These are phyloP conservation scores for Petrolisthes cinctipes DNA, from an alignment of 2,888 invertebrate genomes.

Conservation along the genomic window DNA sequence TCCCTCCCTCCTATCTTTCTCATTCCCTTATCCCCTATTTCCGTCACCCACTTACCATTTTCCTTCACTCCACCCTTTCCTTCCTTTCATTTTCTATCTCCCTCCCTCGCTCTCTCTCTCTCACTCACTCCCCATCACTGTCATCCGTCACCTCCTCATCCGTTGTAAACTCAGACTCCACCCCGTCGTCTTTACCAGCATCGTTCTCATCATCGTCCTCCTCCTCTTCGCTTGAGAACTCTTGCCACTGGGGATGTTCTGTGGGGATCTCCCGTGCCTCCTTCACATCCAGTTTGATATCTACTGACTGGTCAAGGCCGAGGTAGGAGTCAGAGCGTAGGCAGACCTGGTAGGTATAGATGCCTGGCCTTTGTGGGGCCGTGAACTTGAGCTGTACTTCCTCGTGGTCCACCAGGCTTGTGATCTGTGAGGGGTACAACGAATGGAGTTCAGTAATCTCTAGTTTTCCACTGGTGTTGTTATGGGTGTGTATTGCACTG, in stretches of 20 bases:
- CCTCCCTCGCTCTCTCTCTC: conserved; percentile 12
- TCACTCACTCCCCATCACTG: conserved; percentile 52
- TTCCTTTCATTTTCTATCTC: not conserved
- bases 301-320: conserved; percentile 94
- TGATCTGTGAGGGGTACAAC: conserved; percentile 73
- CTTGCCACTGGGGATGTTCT: conserved; percentile 98
- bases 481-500: too few species aligned
- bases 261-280: conserved; percentile 92
- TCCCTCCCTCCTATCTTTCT: not conserved
- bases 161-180: conserved; percentile 78
- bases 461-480: too few species aligned
- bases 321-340: conserved; percentile 96
- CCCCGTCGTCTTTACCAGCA: conserved; percentile 72
- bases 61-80: not conserved
- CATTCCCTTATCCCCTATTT: not conserved
- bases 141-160: conserved; percentile 74
- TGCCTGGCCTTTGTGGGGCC: conserved; percentile 92
- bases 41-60: too few species aligned
- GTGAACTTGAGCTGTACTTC: conserved; percentile 96
- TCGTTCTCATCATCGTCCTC: conserved; percentile 74
- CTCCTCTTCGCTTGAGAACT: conserved; percentile 91
- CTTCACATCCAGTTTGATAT: conserved; percentile 96
- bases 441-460: too few species aligned
- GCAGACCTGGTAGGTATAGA: conserved; percentile 79
- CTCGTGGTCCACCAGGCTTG: conserved; percentile 88